These are phyloP conservation scores for Corythornis madagascariensis DNA, from an alignment of 2,113 vertebrate genomes.

Conservation along the genomic window DNA sequence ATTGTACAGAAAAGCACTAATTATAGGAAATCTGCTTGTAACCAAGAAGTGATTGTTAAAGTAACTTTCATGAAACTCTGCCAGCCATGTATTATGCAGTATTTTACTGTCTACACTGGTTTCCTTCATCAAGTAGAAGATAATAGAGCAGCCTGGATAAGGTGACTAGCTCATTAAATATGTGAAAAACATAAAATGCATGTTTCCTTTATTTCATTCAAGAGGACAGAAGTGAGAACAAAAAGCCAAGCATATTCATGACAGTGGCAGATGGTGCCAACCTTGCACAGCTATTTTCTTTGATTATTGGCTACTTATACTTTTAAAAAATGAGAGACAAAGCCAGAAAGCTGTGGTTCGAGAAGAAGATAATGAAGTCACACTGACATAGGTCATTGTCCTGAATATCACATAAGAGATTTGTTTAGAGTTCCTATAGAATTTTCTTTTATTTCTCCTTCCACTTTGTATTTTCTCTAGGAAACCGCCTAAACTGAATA, in stretches of 20 bases:
- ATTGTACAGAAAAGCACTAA: neutral
- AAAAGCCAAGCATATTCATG: slow-evolving; percentile 61
- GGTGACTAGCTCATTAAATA: slow-evolving; percentile 33
- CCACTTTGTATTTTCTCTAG: neutral
- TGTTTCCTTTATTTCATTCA: slow-evolving; percentile 55
- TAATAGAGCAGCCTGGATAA: slow-evolving; percentile 10
- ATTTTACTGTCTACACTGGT: neutral
- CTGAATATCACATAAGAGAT: neutral
- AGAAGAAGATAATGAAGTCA: slow-evolving; percentile 18
- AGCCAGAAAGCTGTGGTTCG: slow-evolving; percentile 22
- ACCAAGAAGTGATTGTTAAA: neutral
- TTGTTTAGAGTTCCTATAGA: neutral
- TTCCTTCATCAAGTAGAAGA: neutral
- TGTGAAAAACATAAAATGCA: slow-evolving; percentile 40
- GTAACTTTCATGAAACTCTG: slow-evolving; percentile 1
- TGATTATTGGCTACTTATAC: slow-evolving; percentile 36
- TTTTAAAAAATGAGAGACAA: slow-evolving; percentile 53
- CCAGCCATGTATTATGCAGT: neutral
- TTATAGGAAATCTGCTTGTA: neutral
- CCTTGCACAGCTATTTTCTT: slow-evolving; percentile 37
- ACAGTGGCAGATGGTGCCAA: slow-evolving; percentile 46
- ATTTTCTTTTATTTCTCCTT: neutral
- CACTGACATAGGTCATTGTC: neutral
- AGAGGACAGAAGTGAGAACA: slow-evolving; percentile 66
- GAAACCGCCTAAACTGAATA: neutral